Evolutionary conservation across 2,113 vertebrate species (phyloP).

Genomic region (Cheilinus undulatus): DNA sequence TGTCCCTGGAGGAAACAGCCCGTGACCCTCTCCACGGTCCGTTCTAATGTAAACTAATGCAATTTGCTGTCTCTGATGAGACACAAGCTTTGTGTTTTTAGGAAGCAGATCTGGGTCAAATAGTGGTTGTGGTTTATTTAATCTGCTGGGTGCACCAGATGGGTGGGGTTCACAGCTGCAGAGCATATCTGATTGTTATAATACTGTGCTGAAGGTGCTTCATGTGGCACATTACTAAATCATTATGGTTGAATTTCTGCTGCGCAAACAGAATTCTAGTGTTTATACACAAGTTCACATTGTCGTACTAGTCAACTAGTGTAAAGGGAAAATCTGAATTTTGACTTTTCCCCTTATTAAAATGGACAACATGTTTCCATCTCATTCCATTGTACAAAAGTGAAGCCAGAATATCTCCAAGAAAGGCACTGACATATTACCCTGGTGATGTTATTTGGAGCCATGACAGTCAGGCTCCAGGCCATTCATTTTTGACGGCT

Average conservation of each 20-base stretch:
- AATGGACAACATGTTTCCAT: no score
- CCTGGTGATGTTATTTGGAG: no score
- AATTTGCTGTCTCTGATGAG: constrained; percentile 53
- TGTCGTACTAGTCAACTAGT: no score
- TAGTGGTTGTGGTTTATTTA: constrained; percentile 28
- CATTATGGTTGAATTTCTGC: not conserved
- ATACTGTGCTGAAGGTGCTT: not conserved
- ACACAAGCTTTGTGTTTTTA: constrained; percentile 53
- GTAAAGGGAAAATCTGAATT: no score
- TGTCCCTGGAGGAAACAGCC: constrained; percentile 49
- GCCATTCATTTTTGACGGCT: no score
- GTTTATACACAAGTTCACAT: no score
- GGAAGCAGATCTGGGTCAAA: constrained; percentile 58
- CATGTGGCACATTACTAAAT: constrained; percentile 11
- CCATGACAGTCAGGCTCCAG: no score
- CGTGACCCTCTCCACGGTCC: constrained; percentile 44
- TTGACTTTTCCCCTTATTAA: no score
- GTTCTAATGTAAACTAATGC: constrained; percentile 50
- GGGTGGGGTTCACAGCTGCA: constrained; percentile 29
- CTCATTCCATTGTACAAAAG: no score
- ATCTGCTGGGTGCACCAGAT: constrained; percentile 22
- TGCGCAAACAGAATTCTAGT: not conserved
- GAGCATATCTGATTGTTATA: not conserved
- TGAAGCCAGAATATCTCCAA: no score
- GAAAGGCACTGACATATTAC: no score